A percentile compares a stretch with the other conserved stretches of the same genome.
These are phyloP conservation scores for Orchesellides sinensis DNA, from an alignment of 2,888 invertebrate genomes.

Conservation along the genomic window DNA sequence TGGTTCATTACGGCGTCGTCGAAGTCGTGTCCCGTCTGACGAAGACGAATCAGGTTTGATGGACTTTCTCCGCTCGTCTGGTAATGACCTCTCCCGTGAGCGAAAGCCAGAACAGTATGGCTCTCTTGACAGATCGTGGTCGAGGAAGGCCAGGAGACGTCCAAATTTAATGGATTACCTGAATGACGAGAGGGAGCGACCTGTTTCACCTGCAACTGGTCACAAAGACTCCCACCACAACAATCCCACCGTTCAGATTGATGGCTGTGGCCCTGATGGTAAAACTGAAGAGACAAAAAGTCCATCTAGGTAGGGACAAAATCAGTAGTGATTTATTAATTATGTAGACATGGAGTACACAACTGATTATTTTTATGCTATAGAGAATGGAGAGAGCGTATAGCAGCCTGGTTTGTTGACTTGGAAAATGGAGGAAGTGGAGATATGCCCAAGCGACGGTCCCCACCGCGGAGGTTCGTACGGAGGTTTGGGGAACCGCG, in stretches of 20 bases:
- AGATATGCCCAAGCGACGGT: constrained; percentile 85
- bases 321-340: background rate
- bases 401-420: constrained; percentile 93
- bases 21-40: constrained; percentile 88
- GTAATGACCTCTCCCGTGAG: constrained; percentile 83
- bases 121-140: constrained; percentile 91
- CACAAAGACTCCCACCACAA: constrained; percentile 64
- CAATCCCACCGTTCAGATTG: constrained; percentile 69
- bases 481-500: constrained; percentile 76
- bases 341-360: background rate
- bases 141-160: constrained; percentile 87
- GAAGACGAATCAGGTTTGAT: constrained; percentile 91
- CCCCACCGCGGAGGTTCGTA: constrained; percentile 73
- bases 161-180: constrained; percentile 86
- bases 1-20: constrained; percentile 88
- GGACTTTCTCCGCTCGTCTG: constrained; percentile 89
- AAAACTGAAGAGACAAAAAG: constrained; percentile 56
- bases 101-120: constrained; percentile 80
- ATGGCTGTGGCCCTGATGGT: constrained; percentile 54
- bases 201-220: constrained; percentile 80
- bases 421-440: constrained; percentile 83
- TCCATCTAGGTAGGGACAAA: constrained; percentile 64
- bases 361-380: too few species aligned
- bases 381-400: constrained; percentile 92
- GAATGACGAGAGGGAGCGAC: constrained; percentile 84